Evolutionary conservation across 2,888 invertebrate genomes (phyloP), one percentile per base, ranked within the genome.

Genomic region (Formica aserva): DNA sequence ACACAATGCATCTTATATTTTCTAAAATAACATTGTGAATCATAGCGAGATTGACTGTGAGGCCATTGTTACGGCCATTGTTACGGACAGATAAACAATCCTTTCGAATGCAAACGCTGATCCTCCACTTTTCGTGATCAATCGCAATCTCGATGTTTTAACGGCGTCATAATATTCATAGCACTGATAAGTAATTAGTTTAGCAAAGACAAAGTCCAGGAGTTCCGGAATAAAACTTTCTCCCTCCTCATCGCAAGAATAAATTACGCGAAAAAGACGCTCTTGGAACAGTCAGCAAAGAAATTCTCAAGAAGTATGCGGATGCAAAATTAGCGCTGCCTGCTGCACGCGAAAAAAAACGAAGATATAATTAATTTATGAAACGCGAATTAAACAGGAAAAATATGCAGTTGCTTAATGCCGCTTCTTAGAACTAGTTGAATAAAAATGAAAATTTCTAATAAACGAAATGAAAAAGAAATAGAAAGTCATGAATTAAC

Each of bases 321-420:
- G 41, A 80, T 60, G 78, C 78, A 71, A 69, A 80, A 71, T 80
- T 71, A 71, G 71, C 60, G 32, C 57, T 41, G 41, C 29, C 69
- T 69, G 57, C 57, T 45, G 78, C 57, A 78, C 22, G 45, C 78
- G 60, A 35, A 60, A 71, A 35, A 45, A 69, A 52, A 78, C 69
- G 45, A 80, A 15, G 60, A 69, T 69, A 60, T 80, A 80, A 80
- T 80, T 80, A 80, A 80, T 80, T 80, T 80, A 71, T 80, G 45
- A 41, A 78, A 78, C 32, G 69, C 60, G 60, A 71, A 69, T 69
- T 69, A 80, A 69, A 80, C 60, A 69, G 60, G 35, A 78, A 60
- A 60, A 80, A 71, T 80, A 80, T 60, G 71, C 78, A 60, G 35
- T 32, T 60, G 69, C 69, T 71, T 80, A 60, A 80, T 45, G 60